Conservation (phyloP, 2,113 vertebrate genomes). For the Eubucco bourcierii region DNA sequence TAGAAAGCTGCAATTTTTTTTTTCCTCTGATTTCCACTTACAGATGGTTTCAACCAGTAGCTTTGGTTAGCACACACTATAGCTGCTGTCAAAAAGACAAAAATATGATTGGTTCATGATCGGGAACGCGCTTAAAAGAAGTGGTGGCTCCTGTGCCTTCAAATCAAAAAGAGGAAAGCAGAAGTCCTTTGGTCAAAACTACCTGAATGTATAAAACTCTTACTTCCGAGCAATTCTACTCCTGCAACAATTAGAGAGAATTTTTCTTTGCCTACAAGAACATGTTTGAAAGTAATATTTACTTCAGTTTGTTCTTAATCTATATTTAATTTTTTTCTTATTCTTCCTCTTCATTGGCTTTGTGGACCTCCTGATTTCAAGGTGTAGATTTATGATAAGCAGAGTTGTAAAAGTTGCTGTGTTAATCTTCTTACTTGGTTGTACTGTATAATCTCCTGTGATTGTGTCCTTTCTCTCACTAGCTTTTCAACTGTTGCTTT, state of each 20-base stretch:
- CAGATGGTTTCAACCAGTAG: not conserved
- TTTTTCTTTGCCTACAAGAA: not conserved
- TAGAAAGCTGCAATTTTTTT: not conserved
- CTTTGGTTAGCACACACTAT: not conserved
- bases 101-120: not conserved
- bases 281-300: not conserved
- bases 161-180: not conserved
- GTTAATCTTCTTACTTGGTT: not conserved
- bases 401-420: not conserved
- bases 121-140: not conserved
- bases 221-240: not conserved
- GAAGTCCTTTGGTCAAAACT: not conserved
- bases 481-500: not conserved
- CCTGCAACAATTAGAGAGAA: accelerated
- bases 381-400: not conserved
- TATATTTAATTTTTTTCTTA: not conserved
- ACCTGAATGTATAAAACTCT: not conserved
- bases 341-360: not conserved
- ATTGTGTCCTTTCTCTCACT: not conserved
- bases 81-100: not conserved
- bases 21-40: not conserved
- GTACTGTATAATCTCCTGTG: not conserved
- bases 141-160: not conserved
- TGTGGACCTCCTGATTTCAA: not conserved
- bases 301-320: not conserved